phyloP scores from a whole-genome alignment of 2,888 invertebrate species.

The Drosophila rubida region DNA sequence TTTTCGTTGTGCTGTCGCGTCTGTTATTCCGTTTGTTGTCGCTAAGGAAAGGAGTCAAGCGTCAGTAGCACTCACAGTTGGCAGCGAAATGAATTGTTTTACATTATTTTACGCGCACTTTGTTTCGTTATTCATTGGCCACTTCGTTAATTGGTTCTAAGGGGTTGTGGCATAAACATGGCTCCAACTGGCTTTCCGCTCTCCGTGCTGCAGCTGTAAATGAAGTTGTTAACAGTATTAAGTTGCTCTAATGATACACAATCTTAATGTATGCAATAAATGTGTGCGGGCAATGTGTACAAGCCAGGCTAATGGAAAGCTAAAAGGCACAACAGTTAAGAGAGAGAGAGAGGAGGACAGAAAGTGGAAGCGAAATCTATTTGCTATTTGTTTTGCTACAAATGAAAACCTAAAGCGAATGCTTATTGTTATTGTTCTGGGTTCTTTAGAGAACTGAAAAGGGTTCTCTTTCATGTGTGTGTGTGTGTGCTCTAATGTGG shows the following conservation, averaged over 20 bases:
- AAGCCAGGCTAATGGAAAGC: constrained; percentile 6
- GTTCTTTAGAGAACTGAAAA: constrained; percentile 35
- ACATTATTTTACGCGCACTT: constrained; percentile 18
- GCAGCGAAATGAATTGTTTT: constrained; percentile 14
- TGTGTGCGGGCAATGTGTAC: constrained; percentile 5
- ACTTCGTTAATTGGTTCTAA: constrained; percentile 27
- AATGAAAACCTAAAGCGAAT: constrained; percentile 49
- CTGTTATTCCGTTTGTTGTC: constrained; percentile 3
- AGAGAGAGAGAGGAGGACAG: neutral
- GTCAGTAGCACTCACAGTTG: constrained; percentile 10
- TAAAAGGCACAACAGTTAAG: constrained; percentile 21
- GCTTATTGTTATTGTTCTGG: constrained; percentile 51
- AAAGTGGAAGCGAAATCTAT: constrained; percentile 29
- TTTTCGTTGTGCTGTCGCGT: constrained; percentile 17
- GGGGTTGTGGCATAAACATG: constrained; percentile 13
- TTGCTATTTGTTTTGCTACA: constrained; percentile 36
- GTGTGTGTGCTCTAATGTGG: constrained; percentile 29
- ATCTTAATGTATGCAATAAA: neutral
- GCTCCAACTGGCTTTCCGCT: constrained; percentile 18
- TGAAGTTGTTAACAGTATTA: constrained; percentile 23
- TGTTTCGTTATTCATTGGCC: constrained; percentile 26
- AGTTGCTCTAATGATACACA: constrained; percentile 10
- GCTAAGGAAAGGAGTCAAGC: neutral
- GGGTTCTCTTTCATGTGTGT: constrained; percentile 33
- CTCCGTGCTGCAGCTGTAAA: constrained; percentile 38